Conservation (phyloP, 2,888 invertebrate species). For the Ichneumoninae sp. region DNA sequence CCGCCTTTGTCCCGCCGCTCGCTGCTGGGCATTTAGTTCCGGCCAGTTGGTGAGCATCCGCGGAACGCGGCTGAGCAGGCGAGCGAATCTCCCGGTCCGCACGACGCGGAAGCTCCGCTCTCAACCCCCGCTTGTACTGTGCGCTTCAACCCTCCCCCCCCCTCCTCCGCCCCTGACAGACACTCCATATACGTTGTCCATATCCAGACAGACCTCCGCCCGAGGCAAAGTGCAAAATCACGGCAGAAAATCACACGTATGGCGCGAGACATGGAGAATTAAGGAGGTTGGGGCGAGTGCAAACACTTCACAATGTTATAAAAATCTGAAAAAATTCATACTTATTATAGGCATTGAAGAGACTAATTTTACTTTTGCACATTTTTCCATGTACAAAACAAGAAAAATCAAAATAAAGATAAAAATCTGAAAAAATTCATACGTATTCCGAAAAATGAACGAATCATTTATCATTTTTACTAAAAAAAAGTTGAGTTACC, state of each 20-base stretch:
- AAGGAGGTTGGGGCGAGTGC: too few species aligned
- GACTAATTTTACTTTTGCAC: too few species aligned
- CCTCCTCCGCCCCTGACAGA: neutral
- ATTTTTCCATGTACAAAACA: too few species aligned
- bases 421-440: too few species aligned
- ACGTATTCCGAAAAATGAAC: too few species aligned
- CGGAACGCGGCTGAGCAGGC: slow-evolving; percentile 67
- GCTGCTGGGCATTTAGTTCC: slow-evolving; percentile 75
- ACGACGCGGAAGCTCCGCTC: slow-evolving; percentile 23
- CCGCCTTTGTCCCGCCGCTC: slow-evolving; percentile 64
- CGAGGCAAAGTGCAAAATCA: slow-evolving; percentile 41
- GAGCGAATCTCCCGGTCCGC: slow-evolving; percentile 24
- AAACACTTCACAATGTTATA: too few species aligned
- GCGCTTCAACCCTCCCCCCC: slow-evolving; percentile 20
- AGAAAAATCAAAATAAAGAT: too few species aligned
- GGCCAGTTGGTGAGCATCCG: slow-evolving; percentile 76
- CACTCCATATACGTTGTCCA: neutral
- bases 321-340: too few species aligned
- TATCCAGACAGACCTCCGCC: slow-evolving; percentile 23
- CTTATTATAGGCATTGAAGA: too few species aligned
- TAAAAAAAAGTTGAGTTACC: too few species aligned
- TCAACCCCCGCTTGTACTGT: slow-evolving; percentile 16
- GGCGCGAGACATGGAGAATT: slow-evolving; percentile 67
- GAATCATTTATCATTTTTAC: too few species aligned
- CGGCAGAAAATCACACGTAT: slow-evolving; percentile 65